Percentiles rank a stretch among this genome's conserved stretches.
Evolutionary conservation across 1,140 invertebrate species (phyloP).

Genomic region (Panulirus ornatus): DNA sequence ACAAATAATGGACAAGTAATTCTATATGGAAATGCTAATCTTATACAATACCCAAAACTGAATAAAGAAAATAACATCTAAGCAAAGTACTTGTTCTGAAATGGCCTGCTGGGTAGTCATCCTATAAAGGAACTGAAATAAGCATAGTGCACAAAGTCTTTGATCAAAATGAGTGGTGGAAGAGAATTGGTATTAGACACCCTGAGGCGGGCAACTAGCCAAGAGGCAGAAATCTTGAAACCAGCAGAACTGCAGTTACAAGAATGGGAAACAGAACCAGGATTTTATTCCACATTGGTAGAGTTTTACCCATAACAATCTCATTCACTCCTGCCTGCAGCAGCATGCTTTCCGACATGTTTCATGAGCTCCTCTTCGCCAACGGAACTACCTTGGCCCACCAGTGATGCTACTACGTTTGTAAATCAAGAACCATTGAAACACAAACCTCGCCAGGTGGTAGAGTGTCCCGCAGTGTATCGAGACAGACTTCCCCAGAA

Average conservation of each 20-base stretch:
- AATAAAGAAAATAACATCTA: not conserved
- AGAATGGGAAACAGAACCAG: slow-evolving; percentile 91
- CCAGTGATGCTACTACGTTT: too few relatives aligned
- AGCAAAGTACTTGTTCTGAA: not conserved
- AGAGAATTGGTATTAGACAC: slow-evolving; percentile 81
- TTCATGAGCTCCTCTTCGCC: slow-evolving; percentile 16
- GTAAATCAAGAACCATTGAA: too few relatives aligned
- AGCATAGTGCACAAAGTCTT: not conserved
- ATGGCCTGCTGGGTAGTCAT: not conserved
- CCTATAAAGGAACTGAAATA: not conserved
- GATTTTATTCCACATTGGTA: slow-evolving; percentile 91
- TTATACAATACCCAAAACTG: slow-evolving; percentile 32
- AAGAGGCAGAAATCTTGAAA: slow-evolving; percentile 90
- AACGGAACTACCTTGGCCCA: too few relatives aligned
- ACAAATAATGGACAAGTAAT: slow-evolving; percentile 77
- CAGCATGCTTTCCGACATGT: too few relatives aligned
- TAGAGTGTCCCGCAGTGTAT: too few relatives aligned
- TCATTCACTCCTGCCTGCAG: too few relatives aligned
- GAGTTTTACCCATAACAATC: too few relatives aligned
- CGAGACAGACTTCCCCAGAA: too few relatives aligned
- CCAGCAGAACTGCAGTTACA: slow-evolving; percentile 90
- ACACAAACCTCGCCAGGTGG: too few relatives aligned
- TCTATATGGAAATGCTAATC: slow-evolving; percentile 74
- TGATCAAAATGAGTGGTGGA: slow-evolving; percentile 57
- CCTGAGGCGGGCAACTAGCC: slow-evolving; percentile 89